These are phyloP conservation scores for Psephotus haematonotus DNA, from an alignment of 2,113 vertebrate species.

Conservation along the genomic window DNA sequence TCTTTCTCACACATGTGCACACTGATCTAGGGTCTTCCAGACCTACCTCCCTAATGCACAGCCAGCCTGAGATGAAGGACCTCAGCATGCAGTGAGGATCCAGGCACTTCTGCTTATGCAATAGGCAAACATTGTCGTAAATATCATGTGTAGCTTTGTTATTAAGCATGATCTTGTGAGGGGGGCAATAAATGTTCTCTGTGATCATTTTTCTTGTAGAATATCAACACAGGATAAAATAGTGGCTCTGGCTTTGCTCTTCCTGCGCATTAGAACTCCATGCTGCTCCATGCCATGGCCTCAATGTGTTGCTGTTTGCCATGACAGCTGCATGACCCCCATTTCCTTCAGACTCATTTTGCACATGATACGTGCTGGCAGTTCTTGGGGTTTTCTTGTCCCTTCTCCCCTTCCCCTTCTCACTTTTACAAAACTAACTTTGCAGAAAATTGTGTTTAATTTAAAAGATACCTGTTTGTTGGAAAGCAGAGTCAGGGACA, in stretches of 20 bases:
- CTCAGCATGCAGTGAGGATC: not conserved
- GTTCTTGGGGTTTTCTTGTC: not conserved
- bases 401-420: not conserved
- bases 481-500: not conserved
- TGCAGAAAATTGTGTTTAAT: slow-evolving; percentile 18
- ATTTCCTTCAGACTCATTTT: slow-evolving; percentile 37
- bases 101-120: slow-evolving; percentile 32
- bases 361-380: not conserved
- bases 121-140: slow-evolving; percentile 38
- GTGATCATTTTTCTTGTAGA: slow-evolving; percentile 59
- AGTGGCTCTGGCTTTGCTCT: slow-evolving; percentile 57
- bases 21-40: not conserved
- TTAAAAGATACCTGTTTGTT: slow-evolving; percentile 49
- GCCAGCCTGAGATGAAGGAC: not conserved
- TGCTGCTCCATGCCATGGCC: slow-evolving; percentile 40
- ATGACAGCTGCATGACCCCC: slow-evolving; percentile 45
- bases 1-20: not conserved
- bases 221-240: slow-evolving; percentile 59
- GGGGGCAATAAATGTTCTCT: slow-evolving; percentile 49
- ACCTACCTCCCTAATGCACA: not conserved
- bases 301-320: slow-evolving; percentile 55
- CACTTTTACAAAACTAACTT: slow-evolving; percentile 10
- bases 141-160: slow-evolving; percentile 51
- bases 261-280: slow-evolving; percentile 28
- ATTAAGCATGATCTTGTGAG: slow-evolving; percentile 43